Evolutionary conservation across 92 coral and sea anemone genomes (phyloP).

Genomic region (Nematostella vectensis): DNA sequence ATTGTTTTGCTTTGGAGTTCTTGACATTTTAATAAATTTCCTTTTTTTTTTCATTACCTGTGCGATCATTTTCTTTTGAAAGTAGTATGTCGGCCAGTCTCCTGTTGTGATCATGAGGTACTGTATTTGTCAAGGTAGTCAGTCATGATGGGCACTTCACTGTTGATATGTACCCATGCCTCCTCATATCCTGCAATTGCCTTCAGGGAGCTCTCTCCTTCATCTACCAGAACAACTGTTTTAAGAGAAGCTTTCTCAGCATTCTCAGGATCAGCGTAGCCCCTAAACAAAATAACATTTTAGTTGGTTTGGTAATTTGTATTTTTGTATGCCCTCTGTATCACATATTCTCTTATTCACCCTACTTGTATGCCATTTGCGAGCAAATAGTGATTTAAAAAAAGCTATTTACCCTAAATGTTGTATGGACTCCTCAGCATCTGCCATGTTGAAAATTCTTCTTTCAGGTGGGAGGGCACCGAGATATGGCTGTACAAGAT

Average conservation of each 20-base stretch:
- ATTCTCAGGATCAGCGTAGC: conserved; percentile 26
- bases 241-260: conserved; percentile 16
- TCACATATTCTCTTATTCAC: too few species aligned
- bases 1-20: too few species aligned
- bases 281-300: conserved; percentile 4
- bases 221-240: conserved; percentile 16
- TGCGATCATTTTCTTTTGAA: conserved; percentile 32
- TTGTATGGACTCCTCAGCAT: conserved; percentile 20
- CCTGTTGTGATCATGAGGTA: conserved; percentile 25
- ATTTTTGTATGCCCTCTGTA: neutral
- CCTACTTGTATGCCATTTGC: neutral
- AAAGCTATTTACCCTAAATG: conserved; percentile 34
- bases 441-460: conserved; percentile 18
- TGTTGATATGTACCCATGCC: conserved; percentile 5
- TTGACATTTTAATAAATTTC: too few species aligned
- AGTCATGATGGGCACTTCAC: conserved; percentile 5
- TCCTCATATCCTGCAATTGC: conserved; percentile 16
- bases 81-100: conserved; percentile 43
- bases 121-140: conserved; percentile 10
- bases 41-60: too few species aligned
- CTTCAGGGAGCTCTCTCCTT: conserved; percentile 28
- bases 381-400: too few species aligned
- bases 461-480: conserved; percentile 5
- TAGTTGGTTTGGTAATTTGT: neutral
- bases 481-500: conserved; percentile 6